Conservation (phyloP, 2,888 invertebrate genomes). For the Cantharis rufa region DNA sequence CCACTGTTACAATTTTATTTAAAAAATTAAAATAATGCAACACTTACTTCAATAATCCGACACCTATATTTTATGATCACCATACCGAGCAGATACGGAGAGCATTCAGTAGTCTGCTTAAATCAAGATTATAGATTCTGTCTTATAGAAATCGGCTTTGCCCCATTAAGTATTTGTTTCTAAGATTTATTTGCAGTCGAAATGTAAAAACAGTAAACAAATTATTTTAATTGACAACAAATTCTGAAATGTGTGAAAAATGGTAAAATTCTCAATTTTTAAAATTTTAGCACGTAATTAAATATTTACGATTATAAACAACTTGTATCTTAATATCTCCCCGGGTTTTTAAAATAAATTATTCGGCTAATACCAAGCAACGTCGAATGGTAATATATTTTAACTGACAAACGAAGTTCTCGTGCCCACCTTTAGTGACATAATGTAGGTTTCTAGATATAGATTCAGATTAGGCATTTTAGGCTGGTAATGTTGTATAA, state of each 20-base stretch:
- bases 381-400: not conserved
- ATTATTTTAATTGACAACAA: not conserved
- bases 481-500: slow-evolving; percentile 50
- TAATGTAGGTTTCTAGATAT: slow-evolving; percentile 7
- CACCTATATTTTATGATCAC: not conserved
- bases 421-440: slow-evolving; percentile 15
- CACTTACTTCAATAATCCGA: not conserved
- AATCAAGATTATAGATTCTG: not conserved
- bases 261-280: not conserved
- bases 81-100: not conserved
- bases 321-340: not conserved
- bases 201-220: not conserved
- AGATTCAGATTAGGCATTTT: slow-evolving; percentile 35
- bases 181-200: not conserved
- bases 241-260: not conserved
- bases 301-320: not conserved
- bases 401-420: slow-evolving; percentile 1
- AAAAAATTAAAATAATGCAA: not conserved
- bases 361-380: not conserved
- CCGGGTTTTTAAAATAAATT: not conserved
- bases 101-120: not conserved
- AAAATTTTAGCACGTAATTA: not conserved
- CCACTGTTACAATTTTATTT: not conserved
- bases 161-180: not conserved
- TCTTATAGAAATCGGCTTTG: slow-evolving; percentile 1